Evolutionary conservation across 2,888 invertebrate species (phyloP), one percentile per base, ranked within the genome.

Genomic region (Mylabris sibirica): DNA sequence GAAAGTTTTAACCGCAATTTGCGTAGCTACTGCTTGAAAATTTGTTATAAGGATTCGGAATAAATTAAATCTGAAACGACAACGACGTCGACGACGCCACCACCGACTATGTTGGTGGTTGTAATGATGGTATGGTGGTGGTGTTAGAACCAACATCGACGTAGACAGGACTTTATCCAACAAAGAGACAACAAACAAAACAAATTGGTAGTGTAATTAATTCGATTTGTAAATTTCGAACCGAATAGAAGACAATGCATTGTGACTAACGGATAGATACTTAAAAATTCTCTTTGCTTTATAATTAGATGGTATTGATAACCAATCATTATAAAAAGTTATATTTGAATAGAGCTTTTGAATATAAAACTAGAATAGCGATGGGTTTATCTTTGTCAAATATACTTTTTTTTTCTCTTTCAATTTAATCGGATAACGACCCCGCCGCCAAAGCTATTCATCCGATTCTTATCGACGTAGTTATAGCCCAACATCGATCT

Each of bases 1-100:
- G 77, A 81, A 82, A 82, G 78, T 81, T 82, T 82, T 73, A 79
- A 79, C 82, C 82, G 81, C 82, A 82, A 82, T 82, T 82, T 81
- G 79, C 76, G 76, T 75, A 76, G 74, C 75, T 77, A 79, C 76
- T 78, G 79, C 79, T 82, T 78, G 81, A 78, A 81, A 82, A 82
- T 82, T 83, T 82, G 81, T 81, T 80, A 78, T 81, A 80, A 80
- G 80, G 79, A 80, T 80, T 76, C 77, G 75, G 82, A 80, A 82
- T 82, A 80, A 81, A 83, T 82, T 82, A 81, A 77, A 77, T 65
- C 65, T 41, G 41, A 61, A 61, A 38, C 20, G 61, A 41, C 61
- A 38, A 41, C 38, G 35, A 22, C 8, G 38, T 8, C 60, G 41
- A 14, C 14, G 44, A 20, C 59, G 34, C 17, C 17, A 9, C 24